Base-by-base conservation (phyloP, 2,888 invertebrate genomes). In the Lamproptera curius region DNA sequence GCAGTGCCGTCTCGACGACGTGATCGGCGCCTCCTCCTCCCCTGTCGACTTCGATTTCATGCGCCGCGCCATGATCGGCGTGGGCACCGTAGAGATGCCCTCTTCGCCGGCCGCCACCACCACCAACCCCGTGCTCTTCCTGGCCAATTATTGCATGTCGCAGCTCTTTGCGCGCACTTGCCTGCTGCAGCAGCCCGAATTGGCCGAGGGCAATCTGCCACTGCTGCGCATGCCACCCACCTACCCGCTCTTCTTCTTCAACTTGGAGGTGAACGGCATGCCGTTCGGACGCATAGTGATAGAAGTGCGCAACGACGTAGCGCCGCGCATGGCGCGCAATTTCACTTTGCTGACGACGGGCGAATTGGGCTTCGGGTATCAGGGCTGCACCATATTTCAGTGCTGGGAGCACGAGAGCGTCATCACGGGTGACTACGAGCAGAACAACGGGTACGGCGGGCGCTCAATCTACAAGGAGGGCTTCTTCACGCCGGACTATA, bases 401-500 rank as follows among this genome's bases (percentile, higher is more conserved):
- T 94, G 94, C 67, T 94, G 94, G 94, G 93, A 92, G 63, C 92
- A 92, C 56, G 94, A 95, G 72, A 94, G 94, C 70, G 92, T 95
- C 39, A 94, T 94, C 59, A 93, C 93, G 11, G 94, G 94, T 14
- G 95, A 95, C 75, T 94, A 94, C 73, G 94, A 95, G 73, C 77
- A 92, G 58, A 94, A 95, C 75, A 94, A 93, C 71, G 95, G 95
- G 0, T 90, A 94, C 42, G 94, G 95, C 13, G 95, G 95, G 0
- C 89, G 93, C 45, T 92, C 93, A 40, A 93, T 93, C 53, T 93
- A 92, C 76, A 93, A 93, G 65, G 93, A 93, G 58, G 91, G 92
- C 17, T 93, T 91, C 73, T 94, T 95, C 73, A 91, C 93, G 90
- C 94, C 94, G 26, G 95, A 95, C 73, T 93, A 94, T 64, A 94